Conservation (phyloP, 2,888 invertebrate genomes). For the Electrophaes corylata region DNA sequence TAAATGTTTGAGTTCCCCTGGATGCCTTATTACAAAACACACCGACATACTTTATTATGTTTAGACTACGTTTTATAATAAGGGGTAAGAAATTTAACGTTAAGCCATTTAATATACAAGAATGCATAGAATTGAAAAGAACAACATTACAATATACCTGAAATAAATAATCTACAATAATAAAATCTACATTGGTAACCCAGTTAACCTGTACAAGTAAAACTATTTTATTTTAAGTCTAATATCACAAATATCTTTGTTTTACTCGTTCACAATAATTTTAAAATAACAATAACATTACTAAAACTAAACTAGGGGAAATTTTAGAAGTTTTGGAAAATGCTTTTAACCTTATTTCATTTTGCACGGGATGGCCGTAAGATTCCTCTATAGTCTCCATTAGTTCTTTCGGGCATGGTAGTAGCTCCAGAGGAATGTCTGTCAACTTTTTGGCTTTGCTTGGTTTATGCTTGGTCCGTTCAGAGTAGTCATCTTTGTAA, state of each 20-base stretch:
- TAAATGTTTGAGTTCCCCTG: slow-evolving; percentile 18
- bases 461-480: slow-evolving; percentile 55
- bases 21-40: too few species aligned
- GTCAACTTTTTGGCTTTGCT: slow-evolving; percentile 67
- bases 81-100: slow-evolving; percentile 22
- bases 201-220: slow-evolving; percentile 54
- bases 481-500: slow-evolving; percentile 69
- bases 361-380: slow-evolving; percentile 76
- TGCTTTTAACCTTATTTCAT: slow-evolving; percentile 77
- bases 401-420: slow-evolving; percentile 78
- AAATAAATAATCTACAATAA: slow-evolving; percentile 26
- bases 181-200: slow-evolving; percentile 47
- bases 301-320: slow-evolving; percentile 54
- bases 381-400: slow-evolving; percentile 73
- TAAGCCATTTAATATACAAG: slow-evolving; percentile 24
- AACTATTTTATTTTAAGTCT: slow-evolving; percentile 57
- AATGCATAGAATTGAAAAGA: slow-evolving; percentile 21
- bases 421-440: slow-evolving; percentile 70
- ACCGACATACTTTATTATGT: too few species aligned
- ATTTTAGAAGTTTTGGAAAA: slow-evolving; percentile 60
- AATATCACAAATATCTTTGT: slow-evolving; percentile 77
- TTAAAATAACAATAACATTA: slow-evolving; percentile 55
- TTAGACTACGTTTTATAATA: too few species aligned
- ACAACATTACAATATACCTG: slow-evolving; percentile 19
- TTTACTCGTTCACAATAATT: slow-evolving; percentile 39